Evolutionary conservation across 2,888 invertebrate species (phyloP).

Genomic region (Stictocephala bisonia): DNA sequence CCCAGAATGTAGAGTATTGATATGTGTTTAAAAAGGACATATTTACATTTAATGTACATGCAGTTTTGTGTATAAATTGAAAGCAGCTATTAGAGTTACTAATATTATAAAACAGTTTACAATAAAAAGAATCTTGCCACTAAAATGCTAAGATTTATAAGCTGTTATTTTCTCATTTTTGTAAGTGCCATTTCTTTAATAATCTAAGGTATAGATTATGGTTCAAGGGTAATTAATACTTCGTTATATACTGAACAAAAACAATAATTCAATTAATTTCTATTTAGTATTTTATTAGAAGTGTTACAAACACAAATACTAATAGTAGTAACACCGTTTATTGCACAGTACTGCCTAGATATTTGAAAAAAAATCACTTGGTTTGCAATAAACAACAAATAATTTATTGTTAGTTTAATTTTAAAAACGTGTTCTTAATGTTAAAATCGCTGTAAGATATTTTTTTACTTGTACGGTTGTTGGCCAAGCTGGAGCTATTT

Average conservation of each 20-base stretch:
- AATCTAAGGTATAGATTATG: constrained; percentile 44
- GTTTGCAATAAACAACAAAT: constrained; percentile 48
- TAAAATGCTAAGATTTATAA: constrained; percentile 22
- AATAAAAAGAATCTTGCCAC: constrained; percentile 25
- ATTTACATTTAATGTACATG: not conserved
- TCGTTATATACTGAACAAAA: constrained; percentile 46
- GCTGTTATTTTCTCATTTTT: constrained; percentile 40
- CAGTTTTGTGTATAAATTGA: constrained; percentile 11
- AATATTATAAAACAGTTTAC: not conserved
- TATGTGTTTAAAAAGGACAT: too few relatives aligned
- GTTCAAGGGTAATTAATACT: constrained; percentile 49
- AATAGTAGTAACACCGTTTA: constrained; percentile 45
- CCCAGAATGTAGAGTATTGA: too few relatives aligned
- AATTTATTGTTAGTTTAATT: constrained; percentile 39
- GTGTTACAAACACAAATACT: constrained; percentile 38
- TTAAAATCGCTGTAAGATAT: constrained; percentile 51
- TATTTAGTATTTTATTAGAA: constrained; percentile 40
- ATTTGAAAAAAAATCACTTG: constrained; percentile 21
- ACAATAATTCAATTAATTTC: constrained; percentile 43
- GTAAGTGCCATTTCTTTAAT: constrained; percentile 49
- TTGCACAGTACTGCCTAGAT: constrained; percentile 47
- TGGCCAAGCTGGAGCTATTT: constrained; percentile 43
- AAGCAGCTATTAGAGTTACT: not conserved
- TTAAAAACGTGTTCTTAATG: constrained; percentile 47
- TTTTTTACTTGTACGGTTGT: constrained; percentile 50